A percentile compares a stretch with the other conserved stretches of the same genome.
These are phyloP conservation scores for Colaptes auratus DNA, from an alignment of 2,113 vertebrate genomes.

Conservation along the genomic window DNA sequence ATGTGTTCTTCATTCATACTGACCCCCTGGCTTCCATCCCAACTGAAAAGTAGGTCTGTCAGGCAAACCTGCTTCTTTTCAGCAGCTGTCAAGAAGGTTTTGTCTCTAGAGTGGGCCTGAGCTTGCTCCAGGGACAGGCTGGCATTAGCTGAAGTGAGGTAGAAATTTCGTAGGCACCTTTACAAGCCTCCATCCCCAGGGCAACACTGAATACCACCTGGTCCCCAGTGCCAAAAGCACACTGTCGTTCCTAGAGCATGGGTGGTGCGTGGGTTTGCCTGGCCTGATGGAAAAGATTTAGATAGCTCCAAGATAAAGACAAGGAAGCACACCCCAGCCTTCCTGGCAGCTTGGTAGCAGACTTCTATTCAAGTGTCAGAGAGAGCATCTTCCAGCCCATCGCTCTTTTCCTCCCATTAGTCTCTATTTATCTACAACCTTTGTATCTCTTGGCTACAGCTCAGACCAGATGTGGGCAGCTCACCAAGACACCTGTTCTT, in stretches of 20 bases:
- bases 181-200: not conserved
- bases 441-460: slow-evolving; percentile 24
- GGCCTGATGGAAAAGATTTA: not conserved
- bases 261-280: not conserved
- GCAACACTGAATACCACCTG: not conserved
- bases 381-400: not conserved
- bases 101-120: not conserved
- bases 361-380: not conserved
- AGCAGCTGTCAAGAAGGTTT: not conserved
- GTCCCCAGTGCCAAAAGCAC: not conserved
- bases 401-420: not conserved
- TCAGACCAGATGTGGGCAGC: slow-evolving; percentile 4
- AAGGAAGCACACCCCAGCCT: not conserved
- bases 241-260: not conserved
- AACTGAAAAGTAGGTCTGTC: not conserved
- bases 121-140: not conserved
- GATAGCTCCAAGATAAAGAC: not conserved
- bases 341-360: not conserved
- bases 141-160: slow-evolving; percentile 4
- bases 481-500: slow-evolving; percentile 45
- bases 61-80: not conserved
- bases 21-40: not conserved
- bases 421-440: slow-evolving; percentile 17
- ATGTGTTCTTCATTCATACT: not conserved
- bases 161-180: not conserved